Percentiles rank a stretch among this genome's conserved stretches.
Evolutionary conservation across 2,888 invertebrate genomes (phyloP).

Genomic region (Argyresthia albistria): DNA sequence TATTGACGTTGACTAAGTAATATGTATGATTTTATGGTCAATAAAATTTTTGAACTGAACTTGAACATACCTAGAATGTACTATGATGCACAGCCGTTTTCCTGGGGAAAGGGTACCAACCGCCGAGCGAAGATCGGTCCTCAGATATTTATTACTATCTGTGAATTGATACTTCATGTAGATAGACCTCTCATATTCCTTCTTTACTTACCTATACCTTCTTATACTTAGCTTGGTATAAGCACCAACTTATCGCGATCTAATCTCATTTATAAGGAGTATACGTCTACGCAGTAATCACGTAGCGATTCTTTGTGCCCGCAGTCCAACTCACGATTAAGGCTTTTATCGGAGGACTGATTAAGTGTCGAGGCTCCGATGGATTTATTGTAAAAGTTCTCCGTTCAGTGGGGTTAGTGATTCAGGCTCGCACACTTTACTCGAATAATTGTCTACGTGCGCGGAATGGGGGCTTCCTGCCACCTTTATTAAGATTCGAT

Average conservation of each 20-base stretch:
- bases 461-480: constrained; percentile 53
- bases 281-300: constrained; percentile 1
- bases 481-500: constrained; percentile 65
- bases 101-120: too few species aligned
- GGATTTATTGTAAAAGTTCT: constrained; percentile 72
- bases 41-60: too few species aligned
- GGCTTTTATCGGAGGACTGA: constrained; percentile 69
- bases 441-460: constrained; percentile 72
- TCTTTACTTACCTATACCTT: too few species aligned
- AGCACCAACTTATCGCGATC: neutral
- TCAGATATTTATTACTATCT: too few species aligned
- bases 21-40: too few species aligned
- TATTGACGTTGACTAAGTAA: too few species aligned
- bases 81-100: too few species aligned
- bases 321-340: constrained; percentile 64
- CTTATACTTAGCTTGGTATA: too few species aligned
- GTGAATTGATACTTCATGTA: too few species aligned
- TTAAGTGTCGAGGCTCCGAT: constrained; percentile 69
- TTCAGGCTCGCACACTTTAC: constrained; percentile 68
- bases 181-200: too few species aligned
- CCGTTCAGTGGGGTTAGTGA: constrained; percentile 67
- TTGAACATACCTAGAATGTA: too few species aligned
- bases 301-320: constrained; percentile 22
- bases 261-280: constrained; percentile 10
- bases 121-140: too few species aligned